A percentile compares a stretch with the other conserved stretches of the same genome.
phyloP scores from a whole-genome alignment of 2,113 vertebrate genomes.

The Platysteira castanea region DNA sequence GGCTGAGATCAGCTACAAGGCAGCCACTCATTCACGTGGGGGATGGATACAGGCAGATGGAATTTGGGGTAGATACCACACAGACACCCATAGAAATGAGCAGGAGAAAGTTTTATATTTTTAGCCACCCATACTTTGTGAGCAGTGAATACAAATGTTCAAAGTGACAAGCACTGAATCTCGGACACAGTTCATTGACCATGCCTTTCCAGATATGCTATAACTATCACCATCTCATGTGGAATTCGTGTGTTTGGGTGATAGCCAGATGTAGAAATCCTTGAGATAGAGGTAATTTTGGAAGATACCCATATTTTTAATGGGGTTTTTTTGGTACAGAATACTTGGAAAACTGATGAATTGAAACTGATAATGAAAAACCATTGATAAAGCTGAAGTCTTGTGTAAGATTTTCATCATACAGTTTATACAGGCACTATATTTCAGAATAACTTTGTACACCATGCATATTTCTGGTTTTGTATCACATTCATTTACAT shows the following conservation, averaged over 20 bases:
- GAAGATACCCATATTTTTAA: neutral
- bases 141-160: neutral
- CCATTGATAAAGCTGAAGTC: neutral
- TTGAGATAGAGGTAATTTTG: neutral
- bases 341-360: neutral
- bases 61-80: neutral
- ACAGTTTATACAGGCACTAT: neutral
- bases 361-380: neutral
- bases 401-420: neutral
- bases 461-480: neutral
- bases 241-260: neutral
- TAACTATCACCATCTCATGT: neutral
- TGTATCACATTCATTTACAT: neutral
- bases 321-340: rapidly evolving
- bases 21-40: rapidly evolving
- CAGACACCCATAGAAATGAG: neutral
- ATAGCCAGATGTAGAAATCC: neutral
- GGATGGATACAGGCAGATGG: neutral
- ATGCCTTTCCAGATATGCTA: neutral
- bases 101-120: neutral
- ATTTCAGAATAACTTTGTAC: neutral
- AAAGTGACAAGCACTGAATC: neutral
- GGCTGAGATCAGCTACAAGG: neutral
- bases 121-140: neutral
- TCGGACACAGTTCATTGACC: neutral